Percentiles rank a stretch among this genome's conserved stretches.
phyloP scores from a whole-genome alignment of 1,140 invertebrate genomes.

The Drosophila kanapiae region DNA sequence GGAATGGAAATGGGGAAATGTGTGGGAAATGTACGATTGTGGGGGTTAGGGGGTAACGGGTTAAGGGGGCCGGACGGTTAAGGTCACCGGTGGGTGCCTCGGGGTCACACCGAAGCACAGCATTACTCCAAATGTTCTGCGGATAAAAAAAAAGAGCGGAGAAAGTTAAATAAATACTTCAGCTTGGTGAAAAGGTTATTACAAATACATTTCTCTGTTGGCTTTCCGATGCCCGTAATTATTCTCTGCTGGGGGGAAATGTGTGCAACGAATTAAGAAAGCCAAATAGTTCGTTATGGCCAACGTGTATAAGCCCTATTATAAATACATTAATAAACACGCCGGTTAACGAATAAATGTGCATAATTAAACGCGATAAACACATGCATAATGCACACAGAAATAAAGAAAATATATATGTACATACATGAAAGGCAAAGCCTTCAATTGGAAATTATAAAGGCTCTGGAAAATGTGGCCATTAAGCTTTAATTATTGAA shows the following conservation, averaged over 20 bases:
- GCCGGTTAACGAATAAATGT: conserved; percentile 19
- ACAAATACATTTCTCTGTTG: conserved; percentile 26
- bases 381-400: conserved; percentile 29
- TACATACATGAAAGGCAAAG: not conserved
- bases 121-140: conserved; percentile 29
- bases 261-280: conserved; percentile 37
- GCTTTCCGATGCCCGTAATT: conserved; percentile 36
- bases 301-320: conserved; percentile 41
- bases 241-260: conserved; percentile 15
- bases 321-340: conserved; percentile 48
- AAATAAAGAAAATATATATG: conserved; percentile 8
- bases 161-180: conserved; percentile 53
- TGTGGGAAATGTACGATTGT: not conserved
- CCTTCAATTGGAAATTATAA: conserved; percentile 18
- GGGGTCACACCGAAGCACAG: conserved; percentile 22
- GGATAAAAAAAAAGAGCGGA: not conserved
- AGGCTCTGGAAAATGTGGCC: conserved; percentile 4
- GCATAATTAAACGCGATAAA: conserved; percentile 65
- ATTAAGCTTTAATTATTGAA: not conserved
- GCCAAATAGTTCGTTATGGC: conserved; percentile 45
- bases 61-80: conserved; percentile 2
- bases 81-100: conserved; percentile 20
- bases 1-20: conserved; percentile 18
- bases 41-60: conserved; percentile 4
- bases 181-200: conserved; percentile 18